These are phyloP conservation scores for Conomelus anceps DNA, from an alignment of 2,888 invertebrate species.

Conservation along the genomic window DNA sequence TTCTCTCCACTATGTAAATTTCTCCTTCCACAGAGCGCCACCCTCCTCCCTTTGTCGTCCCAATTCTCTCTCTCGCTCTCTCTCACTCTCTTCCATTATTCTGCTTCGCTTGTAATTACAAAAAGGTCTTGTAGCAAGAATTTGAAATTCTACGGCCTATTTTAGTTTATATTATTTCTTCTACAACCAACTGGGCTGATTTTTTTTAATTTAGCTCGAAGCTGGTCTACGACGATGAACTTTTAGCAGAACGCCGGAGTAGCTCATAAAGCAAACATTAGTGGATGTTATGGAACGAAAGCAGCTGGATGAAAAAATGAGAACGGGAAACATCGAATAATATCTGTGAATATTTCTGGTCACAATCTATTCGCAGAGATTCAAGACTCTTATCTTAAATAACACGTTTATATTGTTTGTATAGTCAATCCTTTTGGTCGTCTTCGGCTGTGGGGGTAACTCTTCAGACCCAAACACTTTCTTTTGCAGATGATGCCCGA, in stretches of 20 bases:
- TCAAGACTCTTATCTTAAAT: too few species aligned
- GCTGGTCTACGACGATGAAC: not conserved
- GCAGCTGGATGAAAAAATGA: not conserved
- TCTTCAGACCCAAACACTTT: too few species aligned
- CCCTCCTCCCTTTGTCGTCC: not conserved
- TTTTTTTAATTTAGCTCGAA: not conserved
- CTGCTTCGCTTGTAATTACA: not conserved
- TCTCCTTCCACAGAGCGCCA: not conserved
- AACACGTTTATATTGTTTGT: too few species aligned
- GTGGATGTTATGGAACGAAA: not conserved
- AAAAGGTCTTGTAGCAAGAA: not conserved
- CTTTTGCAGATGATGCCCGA: too few species aligned
- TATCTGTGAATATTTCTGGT: not conserved
- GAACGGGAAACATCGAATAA: not conserved
- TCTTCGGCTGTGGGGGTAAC: too few species aligned
- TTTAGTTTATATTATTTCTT: not conserved
- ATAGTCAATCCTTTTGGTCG: too few species aligned
- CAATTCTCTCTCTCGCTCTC: too few species aligned
- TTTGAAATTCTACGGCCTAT: not conserved
- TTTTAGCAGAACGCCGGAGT: not conserved
- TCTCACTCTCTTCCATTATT: not conserved
- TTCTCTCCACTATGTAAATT: not conserved
- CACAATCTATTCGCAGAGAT: too few species aligned
- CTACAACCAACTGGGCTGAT: not conserved
- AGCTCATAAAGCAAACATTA: not conserved